Evolutionary conservation across 2,113 vertebrate genomes (phyloP), one percentile per base, ranked within the genome.

Genomic region (Cryptomyrus ogoouensis): DNA sequence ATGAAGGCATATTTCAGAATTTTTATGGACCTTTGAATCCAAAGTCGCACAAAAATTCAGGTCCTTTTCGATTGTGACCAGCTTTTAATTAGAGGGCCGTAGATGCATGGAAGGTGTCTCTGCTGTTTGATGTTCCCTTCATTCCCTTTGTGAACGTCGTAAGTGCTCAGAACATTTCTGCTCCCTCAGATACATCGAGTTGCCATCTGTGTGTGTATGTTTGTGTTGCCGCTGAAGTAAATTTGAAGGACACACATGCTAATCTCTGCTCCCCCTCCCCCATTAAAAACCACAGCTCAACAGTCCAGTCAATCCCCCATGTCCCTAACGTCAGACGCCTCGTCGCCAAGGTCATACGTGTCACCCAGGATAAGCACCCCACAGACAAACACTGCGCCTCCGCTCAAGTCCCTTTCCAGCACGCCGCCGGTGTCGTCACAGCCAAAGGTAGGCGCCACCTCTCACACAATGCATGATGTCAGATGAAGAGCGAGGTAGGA

Each of bases 251-350:
- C 56, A 1, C 35, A 19, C 21, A 31, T 56, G 4, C 39, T 53
- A 56, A 24, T 83, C 15, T 83, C 1, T 5, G 2, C n/a, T 31
- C 15, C 47, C 35, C 80, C 24, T 13, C 13, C 17, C 17, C 10
- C 46, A 12, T 62, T 15, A 56, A 89, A 80, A 83, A 21, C 77
- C 77, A 77, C 94, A 99, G 98, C 98, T 92, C 98, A 97, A 92
- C 97, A 98, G 95, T 97, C 98, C 91, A 98, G 97, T 93, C 98
- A 99, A 93, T 99, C 98, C 89, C 98, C 98, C 3, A 97, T 98
- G 96, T 99, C 98, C 90, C 94, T 98, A 94, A 97, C 98, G 19
- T 98, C 98, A 24, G 98, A 99, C 91, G 97, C 98, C 47, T 98
- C 98, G 83, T 99, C 98, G 0, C 98, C 98, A 49, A 97, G 98